Evolutionary conservation across 2,797 vertebrate species (phyloP).

Genomic region (Distichodus sexfasciatus): DNA sequence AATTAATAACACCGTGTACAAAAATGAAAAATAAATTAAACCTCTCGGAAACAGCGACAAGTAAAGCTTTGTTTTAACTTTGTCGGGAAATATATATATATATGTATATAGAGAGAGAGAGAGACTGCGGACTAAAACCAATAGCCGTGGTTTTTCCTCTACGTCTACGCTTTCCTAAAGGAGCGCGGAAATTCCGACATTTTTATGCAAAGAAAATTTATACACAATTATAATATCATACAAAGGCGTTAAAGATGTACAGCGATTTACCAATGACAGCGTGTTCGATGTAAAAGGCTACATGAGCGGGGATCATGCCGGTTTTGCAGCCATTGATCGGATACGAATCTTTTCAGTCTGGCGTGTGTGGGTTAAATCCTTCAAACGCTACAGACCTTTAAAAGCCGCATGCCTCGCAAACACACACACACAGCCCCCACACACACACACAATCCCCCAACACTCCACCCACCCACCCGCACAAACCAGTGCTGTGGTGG

Average conservation of each 20-base stretch:
- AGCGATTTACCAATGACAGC: conserved; percentile 71
- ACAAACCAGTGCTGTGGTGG: conserved; percentile 5
- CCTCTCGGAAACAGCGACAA: no score
- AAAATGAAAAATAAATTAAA: conserved; percentile 79
- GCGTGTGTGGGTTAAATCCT: no score
- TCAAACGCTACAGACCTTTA: no score
- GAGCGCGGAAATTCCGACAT: conserved; percentile 57
- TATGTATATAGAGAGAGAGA: no score
- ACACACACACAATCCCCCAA: no score
- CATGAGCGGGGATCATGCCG: no score
- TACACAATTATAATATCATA: conserved; percentile 72
- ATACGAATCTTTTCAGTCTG: no score
- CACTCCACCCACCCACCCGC: no score
- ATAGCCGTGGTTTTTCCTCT: conserved; percentile 35
- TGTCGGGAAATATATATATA: no score
- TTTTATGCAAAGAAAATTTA: conserved; percentile 43
- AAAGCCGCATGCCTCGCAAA: conserved; percentile 38
- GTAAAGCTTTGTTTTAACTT: no score
- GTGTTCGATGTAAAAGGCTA: conserved; percentile 53
- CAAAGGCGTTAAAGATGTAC: conserved; percentile 72
- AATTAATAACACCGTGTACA: conserved; percentile 69
- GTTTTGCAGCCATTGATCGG: no score
- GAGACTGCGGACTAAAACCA: conserved; percentile 54
- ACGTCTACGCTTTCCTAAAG: conserved; percentile 54
- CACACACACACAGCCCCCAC: no score